Evolutionary conservation across 2,797 vertebrate species (phyloP).

Genomic region (Rousettus madagascariensis): DNA sequence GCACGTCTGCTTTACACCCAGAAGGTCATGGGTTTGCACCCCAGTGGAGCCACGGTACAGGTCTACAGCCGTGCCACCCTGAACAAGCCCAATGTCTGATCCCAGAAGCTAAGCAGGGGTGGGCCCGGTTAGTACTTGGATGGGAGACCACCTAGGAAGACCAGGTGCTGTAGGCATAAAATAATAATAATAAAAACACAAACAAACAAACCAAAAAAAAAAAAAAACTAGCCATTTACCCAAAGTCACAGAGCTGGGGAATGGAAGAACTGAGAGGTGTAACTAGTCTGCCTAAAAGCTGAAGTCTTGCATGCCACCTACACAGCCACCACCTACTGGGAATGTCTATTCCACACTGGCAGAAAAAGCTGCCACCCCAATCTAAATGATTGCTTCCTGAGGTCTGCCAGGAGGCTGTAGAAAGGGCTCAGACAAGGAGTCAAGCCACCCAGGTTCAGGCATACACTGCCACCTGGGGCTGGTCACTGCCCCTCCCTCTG

Average conservation of each 20-base stretch:
- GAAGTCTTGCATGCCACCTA: not conserved
- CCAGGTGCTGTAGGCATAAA: too few relatives aligned
- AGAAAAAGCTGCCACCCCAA: not conserved
- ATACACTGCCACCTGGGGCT: not conserved
- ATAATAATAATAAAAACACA: too few relatives aligned
- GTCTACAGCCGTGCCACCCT: too few relatives aligned
- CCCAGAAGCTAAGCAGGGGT: too few relatives aligned
- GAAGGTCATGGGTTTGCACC: too few relatives aligned
- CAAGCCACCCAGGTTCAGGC: not conserved
- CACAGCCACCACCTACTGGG: not conserved
- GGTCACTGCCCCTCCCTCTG: not conserved
- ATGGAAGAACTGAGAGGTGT: not conserved
- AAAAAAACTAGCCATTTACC: not conserved
- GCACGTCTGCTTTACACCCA: too few relatives aligned
- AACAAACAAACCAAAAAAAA: too few relatives aligned
- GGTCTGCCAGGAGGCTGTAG: not conserved
- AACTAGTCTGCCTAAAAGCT: not conserved
- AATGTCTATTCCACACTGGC: not conserved
- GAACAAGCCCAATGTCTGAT: too few relatives aligned
- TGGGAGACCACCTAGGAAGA: too few relatives aligned
- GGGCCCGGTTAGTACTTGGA: too few relatives aligned
- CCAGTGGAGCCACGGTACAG: too few relatives aligned
- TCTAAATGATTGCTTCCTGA: fast-evolving
- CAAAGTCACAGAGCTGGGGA: not conserved
- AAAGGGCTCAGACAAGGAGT: not conserved